Base-by-base conservation (phyloP, 2,888 invertebrate species). In the Tenthredo mesomela region DNA sequence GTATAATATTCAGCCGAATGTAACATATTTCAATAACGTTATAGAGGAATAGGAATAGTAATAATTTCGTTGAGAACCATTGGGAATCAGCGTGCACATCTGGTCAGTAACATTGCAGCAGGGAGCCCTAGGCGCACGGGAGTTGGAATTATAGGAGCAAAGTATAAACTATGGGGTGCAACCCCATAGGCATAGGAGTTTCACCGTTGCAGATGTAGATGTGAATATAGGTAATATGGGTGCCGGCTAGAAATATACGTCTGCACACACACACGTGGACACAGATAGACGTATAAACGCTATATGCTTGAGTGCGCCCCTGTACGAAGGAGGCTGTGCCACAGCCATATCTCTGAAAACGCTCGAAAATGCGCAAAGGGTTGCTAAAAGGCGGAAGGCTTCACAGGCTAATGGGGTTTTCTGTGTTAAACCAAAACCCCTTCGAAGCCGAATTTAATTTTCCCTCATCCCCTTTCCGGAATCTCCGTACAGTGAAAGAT, bases 81-180 rank as follows among this genome's bases (percentile, higher is more conserved):
- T 89, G 90, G 89, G 90, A 91, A 90, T 90, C 89, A 88, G 89
- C 88, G 89, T 88, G 89, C 91, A 90, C 91, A 90, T 91, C 91
- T 91, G 91, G 90, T 88, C 85, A 80, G 82, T 82, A 80, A 65
- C 88, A 87, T 89, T 70, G 77, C 71, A 21, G 71, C 40, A 21
- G 89, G 89, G 88, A 89, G 87, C 89, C 90, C 86, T 89, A 88
- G 88, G 88, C 91, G 90, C 89, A 25, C 29, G 87, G 88, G 88
- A 90, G 90, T 89, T 87, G 67, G 82, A 82, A 82, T 82, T 82
- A 82, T 82, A 7, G 82, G 88, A 88, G 89, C 87, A 90, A 90
- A 90, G 90, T 90, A 90, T 89, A 91, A 89, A 91, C 89, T 89
- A 90, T 90, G 87, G 90, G 89, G 89, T 89, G 89, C 87, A 86